Evolutionary conservation across 1,140 invertebrate genomes (phyloP).

Genomic region (Neuroterus valhalla): DNA sequence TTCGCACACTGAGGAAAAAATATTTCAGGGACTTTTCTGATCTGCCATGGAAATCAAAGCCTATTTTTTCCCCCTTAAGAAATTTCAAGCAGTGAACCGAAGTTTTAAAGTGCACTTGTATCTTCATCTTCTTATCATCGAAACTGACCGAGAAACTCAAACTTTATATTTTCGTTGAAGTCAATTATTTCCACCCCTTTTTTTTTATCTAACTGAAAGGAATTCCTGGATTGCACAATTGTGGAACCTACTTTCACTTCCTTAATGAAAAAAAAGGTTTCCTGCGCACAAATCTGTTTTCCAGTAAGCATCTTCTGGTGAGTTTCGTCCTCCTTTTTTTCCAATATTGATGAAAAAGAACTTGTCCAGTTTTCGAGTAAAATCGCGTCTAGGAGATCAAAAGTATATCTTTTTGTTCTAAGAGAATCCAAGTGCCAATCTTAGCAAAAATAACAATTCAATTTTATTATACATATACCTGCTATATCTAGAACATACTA

Average conservation of each 20-base stretch:
- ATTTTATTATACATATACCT: slow-evolving; percentile 46
- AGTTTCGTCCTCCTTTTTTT: not conserved
- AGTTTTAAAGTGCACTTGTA: too few relatives aligned
- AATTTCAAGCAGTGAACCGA: too few relatives aligned
- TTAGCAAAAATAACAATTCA: slow-evolving; percentile 57
- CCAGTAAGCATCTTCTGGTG: slow-evolving; percentile 7
- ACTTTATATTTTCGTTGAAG: not conserved
- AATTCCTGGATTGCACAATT: not conserved
- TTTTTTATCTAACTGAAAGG: not conserved
- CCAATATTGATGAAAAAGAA: not conserved
- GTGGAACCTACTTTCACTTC: not conserved
- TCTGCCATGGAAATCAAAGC: too few relatives aligned
- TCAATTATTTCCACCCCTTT: not conserved
- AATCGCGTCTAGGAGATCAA: not conserved
- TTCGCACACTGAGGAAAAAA: too few relatives aligned
- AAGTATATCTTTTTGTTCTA: slow-evolving; percentile 15
- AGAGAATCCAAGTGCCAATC: slow-evolving; percentile 62
- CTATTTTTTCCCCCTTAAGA: too few relatives aligned
- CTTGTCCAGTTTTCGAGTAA: not conserved
- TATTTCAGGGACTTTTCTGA: too few relatives aligned
- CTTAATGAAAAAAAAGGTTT: not conserved
- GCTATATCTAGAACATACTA: slow-evolving; percentile 25
- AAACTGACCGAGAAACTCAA: not conserved
- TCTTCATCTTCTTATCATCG: too few relatives aligned
- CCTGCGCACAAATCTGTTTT: not conserved